A percentile compares a stretch with the other conserved stretches of the same genome.
phyloP scores from a whole-genome alignment of 2,888 invertebrate genomes.

The Drosophila peninsularis region DNA sequence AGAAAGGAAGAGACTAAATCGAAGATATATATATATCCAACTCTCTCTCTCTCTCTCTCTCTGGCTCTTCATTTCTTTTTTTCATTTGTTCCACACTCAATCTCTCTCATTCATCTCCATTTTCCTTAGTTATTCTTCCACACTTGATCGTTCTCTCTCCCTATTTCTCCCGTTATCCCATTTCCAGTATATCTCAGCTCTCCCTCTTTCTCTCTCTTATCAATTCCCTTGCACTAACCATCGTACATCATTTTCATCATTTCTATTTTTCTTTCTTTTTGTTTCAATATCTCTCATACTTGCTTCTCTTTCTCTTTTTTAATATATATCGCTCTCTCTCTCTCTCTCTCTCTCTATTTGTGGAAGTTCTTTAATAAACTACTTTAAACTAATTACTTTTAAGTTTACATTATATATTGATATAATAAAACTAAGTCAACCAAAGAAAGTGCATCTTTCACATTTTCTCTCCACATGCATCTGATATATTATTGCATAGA shows the following conservation, averaged over 20 bases:
- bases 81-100: no score
- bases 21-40: no score
- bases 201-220: background rate
- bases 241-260: background rate
- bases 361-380: background rate
- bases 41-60: background rate
- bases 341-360: background rate
- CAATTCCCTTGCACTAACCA: background rate
- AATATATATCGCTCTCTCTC: background rate
- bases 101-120: no score
- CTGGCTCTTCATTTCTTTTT: no score
- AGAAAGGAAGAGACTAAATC: background rate
- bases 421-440: background rate
- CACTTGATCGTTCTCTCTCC: no score
- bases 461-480: slow-evolving; percentile 32
- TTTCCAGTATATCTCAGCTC: background rate
- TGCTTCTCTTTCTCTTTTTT: background rate
- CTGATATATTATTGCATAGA: slow-evolving; percentile 37
- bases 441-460: slow-evolving; percentile 21
- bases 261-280: no score
- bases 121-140: no score
- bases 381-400: no score
- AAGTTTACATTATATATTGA: background rate
- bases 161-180: background rate
- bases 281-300: no score